These are phyloP conservation scores for Hirtodrosophila cameraria DNA, from an alignment of 2,888 invertebrate species.

Conservation along the genomic window DNA sequence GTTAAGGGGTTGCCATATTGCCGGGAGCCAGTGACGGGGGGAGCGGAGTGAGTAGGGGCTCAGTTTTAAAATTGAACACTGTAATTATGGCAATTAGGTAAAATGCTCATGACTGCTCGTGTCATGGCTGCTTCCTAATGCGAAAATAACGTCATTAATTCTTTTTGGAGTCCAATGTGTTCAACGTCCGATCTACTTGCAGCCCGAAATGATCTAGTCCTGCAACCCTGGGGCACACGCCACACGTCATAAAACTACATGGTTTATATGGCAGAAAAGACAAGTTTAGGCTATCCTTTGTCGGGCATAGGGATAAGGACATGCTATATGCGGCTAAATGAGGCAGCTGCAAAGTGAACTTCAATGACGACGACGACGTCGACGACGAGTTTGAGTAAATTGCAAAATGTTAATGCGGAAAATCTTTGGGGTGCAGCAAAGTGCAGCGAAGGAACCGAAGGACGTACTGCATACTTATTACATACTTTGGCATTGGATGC, in stretches of 20 bases:
- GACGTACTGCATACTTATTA: slow-evolving; percentile 12
- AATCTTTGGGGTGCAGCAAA: slow-evolving; percentile 62
- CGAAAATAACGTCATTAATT: slow-evolving; percentile 78
- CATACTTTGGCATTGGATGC: slow-evolving; percentile 55
- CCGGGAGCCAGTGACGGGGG: slow-evolving; percentile 15
- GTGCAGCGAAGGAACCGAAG: slow-evolving; percentile 1
- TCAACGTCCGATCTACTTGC: not conserved
- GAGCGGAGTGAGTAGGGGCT: too few species aligned
- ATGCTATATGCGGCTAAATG: slow-evolving; percentile 26
- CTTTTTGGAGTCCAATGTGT: slow-evolving; percentile 24
- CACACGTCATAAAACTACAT: slow-evolving; percentile 51
- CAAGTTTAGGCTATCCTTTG: slow-evolving; percentile 1
- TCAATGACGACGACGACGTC: too few species aligned
- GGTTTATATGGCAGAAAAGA: slow-evolving; percentile 4
- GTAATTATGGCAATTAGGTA: slow-evolving; percentile 74
- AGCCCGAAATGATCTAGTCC: slow-evolving; percentile 21
- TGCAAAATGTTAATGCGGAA: slow-evolving; percentile 55
- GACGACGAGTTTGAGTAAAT: slow-evolving; percentile 44
- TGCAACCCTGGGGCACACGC: slow-evolving; percentile 19
- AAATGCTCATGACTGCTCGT: slow-evolving; percentile 76
- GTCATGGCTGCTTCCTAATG: slow-evolving; percentile 79
- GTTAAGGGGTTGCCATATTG: slow-evolving; percentile 42
- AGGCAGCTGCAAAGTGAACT: slow-evolving; percentile 37
- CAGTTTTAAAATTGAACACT: slow-evolving; percentile 58
- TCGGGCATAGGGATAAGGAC: slow-evolving; percentile 15